Conservation (phyloP, 2,113 vertebrate species). For the Prinia subflava region DNA sequence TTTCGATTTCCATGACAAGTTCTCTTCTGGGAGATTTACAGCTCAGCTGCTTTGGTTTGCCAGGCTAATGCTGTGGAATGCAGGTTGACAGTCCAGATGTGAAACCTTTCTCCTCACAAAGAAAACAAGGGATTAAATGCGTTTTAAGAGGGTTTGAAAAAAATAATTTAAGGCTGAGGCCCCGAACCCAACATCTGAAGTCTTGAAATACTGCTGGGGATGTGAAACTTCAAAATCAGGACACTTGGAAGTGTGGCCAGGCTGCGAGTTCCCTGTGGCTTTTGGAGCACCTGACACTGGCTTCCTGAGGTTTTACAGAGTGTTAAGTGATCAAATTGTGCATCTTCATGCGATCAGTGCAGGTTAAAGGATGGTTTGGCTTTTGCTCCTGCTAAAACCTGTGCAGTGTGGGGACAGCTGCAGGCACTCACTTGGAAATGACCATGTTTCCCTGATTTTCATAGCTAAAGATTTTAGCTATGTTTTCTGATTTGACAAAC, state of each 20-base stretch:
- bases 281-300: background rate
- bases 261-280: background rate
- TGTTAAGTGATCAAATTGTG: background rate
- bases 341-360: background rate
- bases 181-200: background rate
- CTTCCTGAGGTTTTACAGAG: background rate
- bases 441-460: accelerated
- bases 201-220: background rate
- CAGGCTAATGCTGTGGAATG: constrained; percentile 66
- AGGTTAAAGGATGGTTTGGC: background rate
- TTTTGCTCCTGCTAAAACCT: background rate
- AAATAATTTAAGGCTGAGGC: constrained; percentile 34
- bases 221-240: background rate
- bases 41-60: constrained; percentile 70
- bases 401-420: background rate
- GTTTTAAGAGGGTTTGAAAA: constrained; percentile 42
- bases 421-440: background rate
- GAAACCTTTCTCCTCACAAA: constrained; percentile 49
- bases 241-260: background rate
- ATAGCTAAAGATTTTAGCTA: accelerated
- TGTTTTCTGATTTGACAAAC: background rate
- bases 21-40: constrained; percentile 70
- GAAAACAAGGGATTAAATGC: constrained; percentile 63
- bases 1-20: constrained; percentile 63
- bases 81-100: constrained; percentile 68